These are phyloP conservation scores for Rhinatrema bivittatum DNA, from an alignment of 2,797 vertebrate genomes.

Conservation along the genomic window DNA sequence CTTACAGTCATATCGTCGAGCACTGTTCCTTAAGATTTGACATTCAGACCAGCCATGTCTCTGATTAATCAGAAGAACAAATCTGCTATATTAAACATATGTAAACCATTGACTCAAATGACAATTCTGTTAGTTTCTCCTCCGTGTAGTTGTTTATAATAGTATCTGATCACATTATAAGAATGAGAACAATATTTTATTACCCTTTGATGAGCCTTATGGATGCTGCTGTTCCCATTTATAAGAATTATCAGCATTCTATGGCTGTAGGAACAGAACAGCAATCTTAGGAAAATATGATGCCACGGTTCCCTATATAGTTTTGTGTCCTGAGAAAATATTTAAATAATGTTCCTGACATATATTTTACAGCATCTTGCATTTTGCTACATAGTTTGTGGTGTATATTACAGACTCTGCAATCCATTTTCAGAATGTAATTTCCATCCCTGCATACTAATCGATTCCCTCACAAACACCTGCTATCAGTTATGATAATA, in stretches of 20 bases:
- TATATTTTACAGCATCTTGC: slow-evolving; percentile 52
- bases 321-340: slow-evolving; percentile 48
- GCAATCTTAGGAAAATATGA: slow-evolving; percentile 29
- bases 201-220: slow-evolving; percentile 22
- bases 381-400: slow-evolving; percentile 58
- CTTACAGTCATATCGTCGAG: too few relatives aligned
- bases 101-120: too few relatives aligned
- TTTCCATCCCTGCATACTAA: slow-evolving; percentile 74
- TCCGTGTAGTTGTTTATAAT: slow-evolving; percentile 20
- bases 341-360: slow-evolving; percentile 49
- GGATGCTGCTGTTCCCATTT: slow-evolving; percentile 25
- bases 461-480: slow-evolving; percentile 72
- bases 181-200: slow-evolving; percentile 17
- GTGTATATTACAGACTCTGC: slow-evolving; percentile 60
- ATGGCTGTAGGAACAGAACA: slow-evolving; percentile 10
- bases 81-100: too few relatives aligned
- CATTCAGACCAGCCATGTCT: too few relatives aligned
- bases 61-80: too few relatives aligned
- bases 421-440: slow-evolving; percentile 71
- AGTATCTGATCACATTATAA: slow-evolving; percentile 31
- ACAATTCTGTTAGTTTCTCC: too few relatives aligned
- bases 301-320: slow-evolving; percentile 33
- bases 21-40: too few relatives aligned
- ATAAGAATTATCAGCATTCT: slow-evolving; percentile 11
- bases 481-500: slow-evolving; percentile 76